A percentile compares a stretch with the other conserved stretches of the same genome.
Evolutionary conservation across 2,888 invertebrate species (phyloP).

Genomic region (Drosophila stalkeri): DNA sequence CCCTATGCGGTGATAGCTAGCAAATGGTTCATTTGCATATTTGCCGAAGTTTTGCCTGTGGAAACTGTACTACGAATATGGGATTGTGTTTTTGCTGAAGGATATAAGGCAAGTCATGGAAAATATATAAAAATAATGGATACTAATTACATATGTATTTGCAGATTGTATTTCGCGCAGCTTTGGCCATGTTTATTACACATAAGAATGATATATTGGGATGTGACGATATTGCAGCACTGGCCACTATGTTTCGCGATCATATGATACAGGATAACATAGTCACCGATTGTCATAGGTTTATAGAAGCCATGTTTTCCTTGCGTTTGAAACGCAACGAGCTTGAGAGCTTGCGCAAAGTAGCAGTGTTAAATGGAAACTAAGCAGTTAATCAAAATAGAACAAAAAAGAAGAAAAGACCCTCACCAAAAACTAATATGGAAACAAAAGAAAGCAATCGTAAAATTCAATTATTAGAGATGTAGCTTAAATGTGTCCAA

Average conservation of each 20-base stretch:
- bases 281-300: slow-evolving; percentile 94
- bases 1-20: slow-evolving; percentile 96
- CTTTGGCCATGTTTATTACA: slow-evolving; percentile 92
- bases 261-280: slow-evolving; percentile 91
- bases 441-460: slow-evolving; percentile 71
- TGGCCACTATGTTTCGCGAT: slow-evolving; percentile 92
- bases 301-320: slow-evolving; percentile 94
- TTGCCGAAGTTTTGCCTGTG: slow-evolving; percentile 96
- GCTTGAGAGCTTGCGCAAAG: slow-evolving; percentile 82
- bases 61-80: slow-evolving; percentile 98
- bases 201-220: slow-evolving; percentile 90
- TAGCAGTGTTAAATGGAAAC: slow-evolving; percentile 76
- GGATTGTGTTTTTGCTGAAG: slow-evolving; percentile 98
- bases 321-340: slow-evolving; percentile 87
- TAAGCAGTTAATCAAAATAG: slow-evolving; percentile 44
- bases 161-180: slow-evolving; percentile 93
- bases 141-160: slow-evolving; percentile 8
- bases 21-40: slow-evolving; percentile 98
- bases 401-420: slow-evolving; percentile 26
- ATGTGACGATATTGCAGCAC: slow-evolving; percentile 92
- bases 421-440: slow-evolving; percentile 44
- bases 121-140: neutral
- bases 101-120: slow-evolving; percentile 88
- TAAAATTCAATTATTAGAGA: slow-evolving; percentile 77
- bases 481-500: slow-evolving; percentile 68